Evolutionary conservation across 92 coral and sea anemone genomes (phyloP).

Genomic region (Ricordea florida): DNA sequence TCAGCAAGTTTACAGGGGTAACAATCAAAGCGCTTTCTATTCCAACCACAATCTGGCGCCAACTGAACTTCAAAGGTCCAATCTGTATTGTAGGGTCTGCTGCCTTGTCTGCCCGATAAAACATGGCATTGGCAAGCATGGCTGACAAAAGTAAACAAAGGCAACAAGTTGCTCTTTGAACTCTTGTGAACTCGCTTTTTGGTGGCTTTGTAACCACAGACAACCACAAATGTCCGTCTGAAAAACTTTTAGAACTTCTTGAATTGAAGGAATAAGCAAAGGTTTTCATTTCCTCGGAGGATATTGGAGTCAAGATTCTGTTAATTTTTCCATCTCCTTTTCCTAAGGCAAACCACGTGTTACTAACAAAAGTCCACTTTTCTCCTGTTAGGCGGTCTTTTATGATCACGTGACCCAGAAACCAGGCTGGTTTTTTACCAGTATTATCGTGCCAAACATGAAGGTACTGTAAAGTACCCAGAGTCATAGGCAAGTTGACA

Average conservation of each 20-base stretch:
- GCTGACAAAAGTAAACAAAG: conserved; percentile 65
- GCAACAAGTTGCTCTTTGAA: conserved; percentile 85
- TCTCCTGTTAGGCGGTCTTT: conserved; percentile 38
- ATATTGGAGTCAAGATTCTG: conserved; percentile 58
- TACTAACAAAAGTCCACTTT: conserved; percentile 58
- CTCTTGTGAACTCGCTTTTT: conserved; percentile 70
- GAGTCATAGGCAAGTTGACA: conserved; percentile 51
- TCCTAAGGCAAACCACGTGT: conserved; percentile 77
- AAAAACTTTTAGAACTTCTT: conserved; percentile 58
- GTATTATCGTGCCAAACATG: conserved; percentile 76
- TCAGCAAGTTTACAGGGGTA: conserved; percentile 71
- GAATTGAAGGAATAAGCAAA: conserved; percentile 61
- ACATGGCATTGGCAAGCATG: conserved; percentile 87
- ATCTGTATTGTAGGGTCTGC: conserved; percentile 76
- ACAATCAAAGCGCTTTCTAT: conserved; percentile 73
- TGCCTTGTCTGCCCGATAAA: conserved; percentile 47
- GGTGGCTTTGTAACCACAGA: conserved; percentile 85
- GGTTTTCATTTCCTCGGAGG: conserved; percentile 43
- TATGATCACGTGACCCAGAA: conserved; percentile 43
- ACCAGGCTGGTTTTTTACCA: conserved; percentile 80
- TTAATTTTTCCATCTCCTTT: conserved; percentile 78
- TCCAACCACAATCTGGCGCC: conserved; percentile 76
- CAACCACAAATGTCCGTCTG: conserved; percentile 86
- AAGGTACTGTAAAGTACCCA: conserved; percentile 64
- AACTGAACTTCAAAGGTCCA: conserved; percentile 82